Evolutionary conservation across 2,797 vertebrate genomes (phyloP).

Genomic region (Tauraco hartlaubi): DNA sequence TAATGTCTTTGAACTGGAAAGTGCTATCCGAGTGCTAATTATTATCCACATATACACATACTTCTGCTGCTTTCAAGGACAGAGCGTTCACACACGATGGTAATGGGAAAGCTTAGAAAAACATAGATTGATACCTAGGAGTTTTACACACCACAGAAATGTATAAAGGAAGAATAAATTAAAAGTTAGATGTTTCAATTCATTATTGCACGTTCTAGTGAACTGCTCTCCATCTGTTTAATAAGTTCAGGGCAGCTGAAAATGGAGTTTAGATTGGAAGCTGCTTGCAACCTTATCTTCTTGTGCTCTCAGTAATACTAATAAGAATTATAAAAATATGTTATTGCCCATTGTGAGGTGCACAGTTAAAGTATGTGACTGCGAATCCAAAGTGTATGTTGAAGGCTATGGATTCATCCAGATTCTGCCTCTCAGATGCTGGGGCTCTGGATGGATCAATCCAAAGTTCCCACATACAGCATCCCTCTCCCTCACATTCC

Average conservation of each 20-base stretch:
- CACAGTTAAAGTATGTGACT: background rate
- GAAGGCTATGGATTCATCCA: background rate
- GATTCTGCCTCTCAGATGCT: background rate
- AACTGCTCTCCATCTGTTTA: background rate
- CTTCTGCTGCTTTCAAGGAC: background rate
- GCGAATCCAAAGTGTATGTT: background rate
- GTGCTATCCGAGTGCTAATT: slow-evolving; percentile 45
- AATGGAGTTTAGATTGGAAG: slow-evolving; percentile 21
- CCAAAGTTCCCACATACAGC: background rate
- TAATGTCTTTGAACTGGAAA: slow-evolving; percentile 29
- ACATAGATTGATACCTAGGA: background rate
- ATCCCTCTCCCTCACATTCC: background rate
- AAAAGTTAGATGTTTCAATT: slow-evolving; percentile 31
- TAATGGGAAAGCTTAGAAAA: slow-evolving; percentile 3
- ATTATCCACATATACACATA: background rate
- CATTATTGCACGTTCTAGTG: background rate
- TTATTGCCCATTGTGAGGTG: background rate
- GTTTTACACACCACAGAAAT: background rate
- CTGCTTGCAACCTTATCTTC: background rate
- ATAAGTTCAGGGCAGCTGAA: slow-evolving; percentile 15
- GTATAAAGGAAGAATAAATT: slow-evolving; percentile 28
- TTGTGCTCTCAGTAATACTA: background rate
- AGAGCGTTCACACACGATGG: background rate
- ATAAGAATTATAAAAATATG: background rate
- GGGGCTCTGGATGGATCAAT: background rate